Evolutionary conservation across 2,113 vertebrate genomes (phyloP).

Genomic region (Todiramphus chloris): DNA sequence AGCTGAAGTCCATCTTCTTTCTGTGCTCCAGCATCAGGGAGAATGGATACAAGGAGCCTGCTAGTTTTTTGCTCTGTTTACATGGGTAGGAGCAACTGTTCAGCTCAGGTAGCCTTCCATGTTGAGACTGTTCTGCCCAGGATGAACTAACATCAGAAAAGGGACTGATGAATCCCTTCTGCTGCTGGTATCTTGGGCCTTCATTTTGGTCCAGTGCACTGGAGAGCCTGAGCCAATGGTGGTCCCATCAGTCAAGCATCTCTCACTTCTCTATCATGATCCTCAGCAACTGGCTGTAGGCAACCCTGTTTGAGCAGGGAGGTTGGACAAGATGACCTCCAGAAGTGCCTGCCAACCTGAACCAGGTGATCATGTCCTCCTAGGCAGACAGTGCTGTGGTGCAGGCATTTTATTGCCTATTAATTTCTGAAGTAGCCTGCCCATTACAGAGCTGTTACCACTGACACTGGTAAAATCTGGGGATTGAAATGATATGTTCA

Average conservation of each 20-base stretch:
- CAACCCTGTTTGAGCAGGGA: neutral
- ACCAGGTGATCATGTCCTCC: neutral
- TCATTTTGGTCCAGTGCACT: neutral
- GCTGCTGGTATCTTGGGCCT: neutral
- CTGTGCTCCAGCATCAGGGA: neutral
- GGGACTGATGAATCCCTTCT: neutral
- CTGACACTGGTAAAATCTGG: accelerated
- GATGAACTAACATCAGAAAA: neutral
- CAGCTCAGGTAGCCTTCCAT: neutral
- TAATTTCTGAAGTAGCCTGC: neutral
- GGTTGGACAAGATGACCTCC: neutral
- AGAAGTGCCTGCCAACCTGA: neutral
- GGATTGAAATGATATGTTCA: neutral
- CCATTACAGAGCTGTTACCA: neutral
- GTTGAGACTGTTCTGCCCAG: neutral
- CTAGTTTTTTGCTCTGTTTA: neutral
- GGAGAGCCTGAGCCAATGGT: neutral
- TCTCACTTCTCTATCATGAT: neutral
- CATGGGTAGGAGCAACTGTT: neutral
- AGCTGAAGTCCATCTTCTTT: neutral
- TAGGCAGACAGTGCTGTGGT: neutral
- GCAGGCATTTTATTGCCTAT: neutral
- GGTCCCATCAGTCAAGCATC: neutral
- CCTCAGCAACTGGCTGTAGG: neutral
- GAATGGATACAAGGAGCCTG: neutral